Base-by-base conservation (phyloP, 2,888 invertebrate genomes). In the Pandemis cinnamomeana region DNA sequence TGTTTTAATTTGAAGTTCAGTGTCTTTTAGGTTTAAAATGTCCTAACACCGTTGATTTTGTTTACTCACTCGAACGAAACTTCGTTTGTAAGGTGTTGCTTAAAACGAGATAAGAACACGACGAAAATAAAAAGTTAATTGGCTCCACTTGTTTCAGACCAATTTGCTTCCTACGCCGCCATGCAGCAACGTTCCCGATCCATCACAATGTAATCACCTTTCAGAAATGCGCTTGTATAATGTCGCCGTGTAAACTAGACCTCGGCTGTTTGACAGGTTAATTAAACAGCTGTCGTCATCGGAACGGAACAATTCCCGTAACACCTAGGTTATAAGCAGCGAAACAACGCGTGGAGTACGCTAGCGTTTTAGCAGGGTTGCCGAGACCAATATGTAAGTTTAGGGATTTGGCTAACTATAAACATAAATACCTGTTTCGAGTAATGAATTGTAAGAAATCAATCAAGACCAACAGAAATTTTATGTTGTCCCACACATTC, bases 191-290 rank as follows among this genome's bases (percentile, higher is more conserved):
- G 11, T 10, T 10, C 36, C 8, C 67, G 53, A 67, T 67, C 67
- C 36, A 67, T 67, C 67, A 67, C 15, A 53, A 53, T 15, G n/a
- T 67, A 67, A 67, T 67, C 67, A 67, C 48, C 53, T 67, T 67
- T 67, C 67, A 67, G 51, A 53, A 67, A 53, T 27, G 7, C 51
- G 41, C 51, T 41, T 66, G 66, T 67, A 10, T 41, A 53, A 36
- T 51, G 51, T 67, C 6, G 41, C 41, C 53, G 67, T 15, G 41
- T 67, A 51, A 67, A 53, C 67, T 48, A 48, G 51, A 67, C 15
- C 41, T 20, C 67, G 51, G 27, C 15, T 41, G 27, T 48, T 64
- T 67, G 51, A 41, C 67, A 41, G 51, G 11, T 67, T 67, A 8
- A 67, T 67, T 27, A 51, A 53, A 67, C 41, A 41, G 36, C 36